Percentiles rank a stretch among this genome's conserved stretches.
Conservation (phyloP, 2,888 invertebrate genomes). For the Luperina nickerlii region DNA sequence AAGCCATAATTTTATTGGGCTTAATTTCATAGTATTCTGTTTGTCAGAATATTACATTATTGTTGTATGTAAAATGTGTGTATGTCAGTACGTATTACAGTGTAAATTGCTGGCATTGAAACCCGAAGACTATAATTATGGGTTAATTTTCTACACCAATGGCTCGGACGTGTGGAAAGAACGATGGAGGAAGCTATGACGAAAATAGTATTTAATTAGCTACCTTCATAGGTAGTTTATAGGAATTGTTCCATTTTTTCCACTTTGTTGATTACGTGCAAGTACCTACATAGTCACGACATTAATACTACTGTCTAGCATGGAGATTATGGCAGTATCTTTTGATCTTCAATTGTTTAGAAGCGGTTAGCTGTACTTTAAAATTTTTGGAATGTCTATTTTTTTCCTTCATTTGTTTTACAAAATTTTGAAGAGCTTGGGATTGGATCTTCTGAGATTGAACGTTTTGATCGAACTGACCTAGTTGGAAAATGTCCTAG, state of each 20-base stretch:
- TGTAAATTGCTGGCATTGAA: conserved; percentile 36
- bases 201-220: conserved; percentile 48
- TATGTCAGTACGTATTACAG: conserved; percentile 7
- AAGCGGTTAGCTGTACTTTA: not conserved
- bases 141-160: conserved; percentile 46
- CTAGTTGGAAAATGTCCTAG: too few species aligned
- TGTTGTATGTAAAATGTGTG: not conserved
- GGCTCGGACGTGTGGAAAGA: conserved; percentile 42
- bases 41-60: not conserved
- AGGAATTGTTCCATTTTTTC: conserved; percentile 52
- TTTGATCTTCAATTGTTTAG: not conserved
- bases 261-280: conserved; percentile 2
- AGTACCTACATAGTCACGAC: not conserved
- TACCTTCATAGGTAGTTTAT: conserved; percentile 6
- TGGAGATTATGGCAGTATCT: not conserved
- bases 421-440: not conserved
- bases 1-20: not conserved
- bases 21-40: not conserved
- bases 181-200: conserved; percentile 42
- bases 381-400: not conserved
- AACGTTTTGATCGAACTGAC: not conserved
- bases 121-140: conserved; percentile 36
- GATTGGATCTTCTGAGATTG: too few species aligned
- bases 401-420: not conserved
- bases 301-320: not conserved